These are phyloP conservation scores for Sussaba pulchella DNA, from an alignment of 2,888 invertebrate genomes.

Conservation along the genomic window DNA sequence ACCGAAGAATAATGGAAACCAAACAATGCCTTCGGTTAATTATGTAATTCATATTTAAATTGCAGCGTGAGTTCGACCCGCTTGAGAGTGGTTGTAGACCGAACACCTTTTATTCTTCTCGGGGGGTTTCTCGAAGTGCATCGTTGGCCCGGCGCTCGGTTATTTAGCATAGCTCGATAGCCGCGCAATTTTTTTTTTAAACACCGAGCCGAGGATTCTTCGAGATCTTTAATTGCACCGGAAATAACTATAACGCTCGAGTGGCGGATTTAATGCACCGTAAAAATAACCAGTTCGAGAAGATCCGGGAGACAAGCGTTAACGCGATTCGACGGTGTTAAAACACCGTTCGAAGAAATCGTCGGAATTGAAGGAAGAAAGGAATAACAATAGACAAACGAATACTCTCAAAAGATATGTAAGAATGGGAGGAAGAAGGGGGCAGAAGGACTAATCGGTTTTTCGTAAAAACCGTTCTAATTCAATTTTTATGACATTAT, in stretches of 20 bases:
- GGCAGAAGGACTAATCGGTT: too few species aligned
- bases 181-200: slow-evolving; percentile 53
- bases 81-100: not conserved
- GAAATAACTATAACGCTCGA: slow-evolving; percentile 63
- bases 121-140: slow-evolving; percentile 27
- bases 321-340: too few species aligned
- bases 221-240: slow-evolving; percentile 64
- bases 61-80: slow-evolving; percentile 53
- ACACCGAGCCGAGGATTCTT: slow-evolving; percentile 5
- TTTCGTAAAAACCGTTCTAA: too few species aligned
- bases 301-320: slow-evolving; percentile 19
- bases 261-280: slow-evolving; percentile 72
- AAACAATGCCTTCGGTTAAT: slow-evolving; percentile 79
- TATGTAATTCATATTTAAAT: slow-evolving; percentile 79
- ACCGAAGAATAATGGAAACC: slow-evolving; percentile 73
- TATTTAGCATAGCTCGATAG: slow-evolving; percentile 64
- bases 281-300: slow-evolving; percentile 66
- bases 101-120: not conserved
- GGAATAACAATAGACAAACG: too few species aligned
- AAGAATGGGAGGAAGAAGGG: too few species aligned
- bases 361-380: too few species aligned
- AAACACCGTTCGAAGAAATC: too few species aligned
- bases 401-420: too few species aligned
- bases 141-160: slow-evolving; percentile 57
- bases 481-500: too few species aligned